phyloP scores from a whole-genome alignment of 2,797 vertebrate genomes.

The Falco concolor region DNA sequence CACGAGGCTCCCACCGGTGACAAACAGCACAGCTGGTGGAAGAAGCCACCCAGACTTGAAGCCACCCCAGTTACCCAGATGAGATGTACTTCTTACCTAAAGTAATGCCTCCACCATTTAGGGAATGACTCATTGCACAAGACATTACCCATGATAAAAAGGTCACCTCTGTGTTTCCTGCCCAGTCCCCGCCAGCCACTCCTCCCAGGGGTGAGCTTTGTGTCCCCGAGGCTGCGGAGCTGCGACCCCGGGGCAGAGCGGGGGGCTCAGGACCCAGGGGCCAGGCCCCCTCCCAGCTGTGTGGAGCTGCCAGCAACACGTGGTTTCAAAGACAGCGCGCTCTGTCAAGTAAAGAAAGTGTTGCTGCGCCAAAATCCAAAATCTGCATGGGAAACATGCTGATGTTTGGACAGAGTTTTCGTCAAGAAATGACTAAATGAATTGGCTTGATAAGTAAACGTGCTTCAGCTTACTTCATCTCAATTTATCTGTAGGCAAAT shows the following conservation, averaged over 20 bases:
- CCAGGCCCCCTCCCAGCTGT: not conserved
- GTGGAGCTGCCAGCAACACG: not conserved
- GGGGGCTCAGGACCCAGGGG: not conserved
- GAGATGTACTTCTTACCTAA: not conserved
- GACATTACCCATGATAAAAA: not conserved
- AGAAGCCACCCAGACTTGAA: not conserved
- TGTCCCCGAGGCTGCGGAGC: not conserved
- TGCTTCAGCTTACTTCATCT: not conserved
- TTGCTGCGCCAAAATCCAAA: not conserved
- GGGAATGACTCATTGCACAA: not conserved
- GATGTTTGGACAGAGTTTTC: not conserved
- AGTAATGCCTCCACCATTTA: not conserved
- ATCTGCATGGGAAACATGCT: not conserved
- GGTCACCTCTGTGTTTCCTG: not conserved
- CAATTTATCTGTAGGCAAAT: not conserved
- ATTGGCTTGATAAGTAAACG: not conserved
- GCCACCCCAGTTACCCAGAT: not conserved
- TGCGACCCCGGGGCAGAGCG: fast-evolving
- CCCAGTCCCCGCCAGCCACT: fast-evolving
- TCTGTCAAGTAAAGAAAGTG: not conserved
- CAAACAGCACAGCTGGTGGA: not conserved
- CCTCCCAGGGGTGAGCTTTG: not conserved
- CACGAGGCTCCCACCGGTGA: fast-evolving
- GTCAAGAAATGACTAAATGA: not conserved
- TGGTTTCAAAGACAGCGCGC: not conserved